These are phyloP conservation scores for Lasioglossum lativentre DNA, from an alignment of 2,888 invertebrate species.

Conservation along the genomic window DNA sequence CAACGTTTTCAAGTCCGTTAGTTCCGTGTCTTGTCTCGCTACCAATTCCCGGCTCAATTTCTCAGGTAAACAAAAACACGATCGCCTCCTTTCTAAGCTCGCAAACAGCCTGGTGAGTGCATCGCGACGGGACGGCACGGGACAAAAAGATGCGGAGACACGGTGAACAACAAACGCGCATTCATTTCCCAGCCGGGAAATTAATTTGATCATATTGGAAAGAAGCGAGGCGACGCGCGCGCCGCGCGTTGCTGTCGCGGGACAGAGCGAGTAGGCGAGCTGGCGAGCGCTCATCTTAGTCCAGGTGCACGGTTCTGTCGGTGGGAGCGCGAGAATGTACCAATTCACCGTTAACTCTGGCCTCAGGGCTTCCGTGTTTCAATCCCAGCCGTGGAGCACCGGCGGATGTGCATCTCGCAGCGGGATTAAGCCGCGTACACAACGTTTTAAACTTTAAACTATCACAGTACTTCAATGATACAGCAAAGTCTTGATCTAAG, in stretches of 20 bases:
- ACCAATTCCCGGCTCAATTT: neutral
- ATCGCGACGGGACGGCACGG: neutral
- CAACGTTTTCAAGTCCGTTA: neutral
- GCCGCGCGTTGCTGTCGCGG: neutral
- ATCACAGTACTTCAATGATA: neutral
- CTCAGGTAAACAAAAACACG: neutral
- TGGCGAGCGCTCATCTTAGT: neutral
- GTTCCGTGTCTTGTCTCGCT: neutral
- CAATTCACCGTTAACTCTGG: constrained; percentile 79
- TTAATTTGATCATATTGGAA: constrained; percentile 36
- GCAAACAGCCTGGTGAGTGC: neutral
- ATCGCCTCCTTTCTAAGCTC: neutral
- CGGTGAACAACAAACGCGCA: neutral
- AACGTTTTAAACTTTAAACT: neutral
- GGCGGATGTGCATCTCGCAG: constrained; percentile 72
- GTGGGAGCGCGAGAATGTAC: constrained; percentile 70
- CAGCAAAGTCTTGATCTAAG: no score
- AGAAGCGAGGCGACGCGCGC: neutral
- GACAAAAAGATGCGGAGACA: neutral
- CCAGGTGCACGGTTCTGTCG: constrained; percentile 11
- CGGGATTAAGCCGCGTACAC: constrained; percentile 59
- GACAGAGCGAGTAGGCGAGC: neutral
- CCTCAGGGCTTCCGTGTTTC: constrained; percentile 81
- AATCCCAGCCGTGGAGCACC: constrained; percentile 64
- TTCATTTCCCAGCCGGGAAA: constrained; percentile 28